These are phyloP conservation scores for Aphidoletes aphidimyza DNA, from an alignment of 2,888 invertebrate species.

Conservation along the genomic window DNA sequence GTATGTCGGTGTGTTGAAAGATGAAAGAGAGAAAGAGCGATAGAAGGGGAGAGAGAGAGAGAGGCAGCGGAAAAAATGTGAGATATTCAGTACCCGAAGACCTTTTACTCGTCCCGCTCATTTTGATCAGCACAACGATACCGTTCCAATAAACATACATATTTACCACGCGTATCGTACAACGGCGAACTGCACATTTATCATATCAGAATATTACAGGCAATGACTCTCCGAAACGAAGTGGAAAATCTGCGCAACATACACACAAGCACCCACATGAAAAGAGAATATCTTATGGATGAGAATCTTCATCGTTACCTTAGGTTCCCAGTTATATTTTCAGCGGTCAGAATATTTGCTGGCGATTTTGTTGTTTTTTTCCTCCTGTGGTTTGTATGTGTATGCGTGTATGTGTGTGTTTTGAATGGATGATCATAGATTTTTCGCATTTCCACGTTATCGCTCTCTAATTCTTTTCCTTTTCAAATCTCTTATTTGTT, in stretches of 20 bases:
- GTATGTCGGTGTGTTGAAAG: neutral
- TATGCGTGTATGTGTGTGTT: no score
- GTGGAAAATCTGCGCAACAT: neutral
- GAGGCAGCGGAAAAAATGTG: neutral
- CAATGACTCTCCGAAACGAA: constrained; percentile 21
- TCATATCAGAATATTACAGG: constrained; percentile 50
- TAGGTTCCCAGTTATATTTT: constrained; percentile 15
- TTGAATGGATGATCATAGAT: no score
- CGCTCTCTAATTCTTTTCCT: neutral
- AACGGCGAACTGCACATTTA: neutral
- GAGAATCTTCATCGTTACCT: constrained; percentile 43
- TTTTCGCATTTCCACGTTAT: neutral
- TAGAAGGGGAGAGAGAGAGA: neutral
- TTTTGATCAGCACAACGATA: neutral
- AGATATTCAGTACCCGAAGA: neutral
- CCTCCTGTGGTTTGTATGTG: no score
- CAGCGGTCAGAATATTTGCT: neutral
- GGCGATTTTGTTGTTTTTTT: no score
- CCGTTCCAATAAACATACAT: constrained; percentile 33
- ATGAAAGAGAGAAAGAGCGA: neutral
- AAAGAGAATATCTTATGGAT: constrained; percentile 29
- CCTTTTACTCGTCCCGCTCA: neutral
- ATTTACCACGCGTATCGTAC: neutral
- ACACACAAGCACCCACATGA: neutral
- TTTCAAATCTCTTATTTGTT: neutral